Evolutionary conservation across 1,140 invertebrate species (phyloP).

Genomic region (Eupristina koningsbergeri): DNA sequence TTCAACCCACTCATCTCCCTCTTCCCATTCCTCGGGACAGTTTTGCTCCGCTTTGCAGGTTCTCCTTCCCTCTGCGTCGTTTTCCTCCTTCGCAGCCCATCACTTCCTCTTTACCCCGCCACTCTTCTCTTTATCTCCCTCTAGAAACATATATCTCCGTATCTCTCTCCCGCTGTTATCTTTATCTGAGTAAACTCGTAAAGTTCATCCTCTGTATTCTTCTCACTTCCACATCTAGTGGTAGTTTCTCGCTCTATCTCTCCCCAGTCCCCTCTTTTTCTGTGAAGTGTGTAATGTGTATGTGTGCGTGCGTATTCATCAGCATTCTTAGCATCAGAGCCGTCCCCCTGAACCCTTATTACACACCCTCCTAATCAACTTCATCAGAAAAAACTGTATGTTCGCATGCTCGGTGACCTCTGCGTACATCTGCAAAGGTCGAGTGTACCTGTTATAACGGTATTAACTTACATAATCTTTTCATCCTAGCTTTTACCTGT

Average conservation of each 20-base stretch:
- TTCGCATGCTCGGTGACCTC: no score
- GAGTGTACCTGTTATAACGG: no score
- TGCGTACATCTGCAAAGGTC: no score
- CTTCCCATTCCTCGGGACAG: conserved; percentile 56
- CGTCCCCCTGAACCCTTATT: conserved; percentile 66
- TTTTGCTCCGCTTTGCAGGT: conserved; percentile 60
- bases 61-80: conserved; percentile 50
- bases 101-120: not conserved
- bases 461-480: no score
- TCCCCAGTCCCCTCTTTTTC: no score
- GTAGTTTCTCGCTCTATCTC: not conserved
- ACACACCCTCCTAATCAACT: conserved; percentile 71
- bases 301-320: no score
- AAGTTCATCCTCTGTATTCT: not conserved
- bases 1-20: conserved; percentile 62
- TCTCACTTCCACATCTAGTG: conserved; percentile 39
- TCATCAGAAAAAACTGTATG: conserved; percentile 56
- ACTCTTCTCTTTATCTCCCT: conserved; percentile 35
- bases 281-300: no score
- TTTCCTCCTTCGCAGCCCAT: not conserved
- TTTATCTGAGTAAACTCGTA: conserved; percentile 43
- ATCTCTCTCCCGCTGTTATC: conserved; percentile 47
- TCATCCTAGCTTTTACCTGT: no score
- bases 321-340: no score
- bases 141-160: conserved; percentile 4